Percentiles rank a stretch among this genome's conserved stretches.
Evolutionary conservation across 2,797 vertebrate genomes (phyloP).

Genomic region (Clarias platycephalus): DNA sequence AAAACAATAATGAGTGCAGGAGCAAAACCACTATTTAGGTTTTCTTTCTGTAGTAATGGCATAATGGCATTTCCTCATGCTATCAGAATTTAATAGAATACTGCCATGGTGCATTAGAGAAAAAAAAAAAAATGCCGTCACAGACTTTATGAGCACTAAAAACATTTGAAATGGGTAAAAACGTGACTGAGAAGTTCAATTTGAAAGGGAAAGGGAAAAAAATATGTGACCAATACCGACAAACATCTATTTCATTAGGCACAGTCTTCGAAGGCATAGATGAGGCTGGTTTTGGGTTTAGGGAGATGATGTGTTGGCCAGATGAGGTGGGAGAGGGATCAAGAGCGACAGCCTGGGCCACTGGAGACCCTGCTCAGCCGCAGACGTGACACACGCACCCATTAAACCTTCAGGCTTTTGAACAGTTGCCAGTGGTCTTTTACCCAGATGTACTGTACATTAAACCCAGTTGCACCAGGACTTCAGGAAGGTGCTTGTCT

Average conservation of each 20-base stretch:
- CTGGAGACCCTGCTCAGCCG: slow-evolving; percentile 25
- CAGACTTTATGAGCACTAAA: background rate
- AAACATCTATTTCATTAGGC: slow-evolving; percentile 24
- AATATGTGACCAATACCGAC: background rate
- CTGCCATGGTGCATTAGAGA: background rate
- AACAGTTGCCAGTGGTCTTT: slow-evolving; percentile 27
- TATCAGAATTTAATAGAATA: background rate
- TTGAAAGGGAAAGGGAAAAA: background rate
- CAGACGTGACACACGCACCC: slow-evolving; percentile 40
- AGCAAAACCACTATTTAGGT: background rate
- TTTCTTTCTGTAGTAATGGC: background rate
- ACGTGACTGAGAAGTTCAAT: background rate
- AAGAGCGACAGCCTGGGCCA: slow-evolving; percentile 18
- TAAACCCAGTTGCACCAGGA: slow-evolving; percentile 18
- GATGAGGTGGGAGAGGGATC: slow-evolving; percentile 45
- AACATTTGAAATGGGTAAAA: slow-evolving; percentile 3
- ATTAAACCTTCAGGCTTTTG: slow-evolving; percentile 35
- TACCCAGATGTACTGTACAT: slow-evolving; percentile 37
- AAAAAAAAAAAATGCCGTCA: background rate
- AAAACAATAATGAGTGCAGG: background rate
- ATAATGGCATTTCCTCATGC: slow-evolving; percentile 13
- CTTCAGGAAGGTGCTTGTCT: slow-evolving; percentile 4
- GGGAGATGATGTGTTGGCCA: slow-evolving; percentile 58
- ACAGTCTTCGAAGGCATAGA: slow-evolving; percentile 9
- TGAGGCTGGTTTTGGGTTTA: slow-evolving; percentile 10